These are phyloP conservation scores for Tyrannus savana DNA, from an alignment of 2,113 vertebrate species.

Conservation along the genomic window DNA sequence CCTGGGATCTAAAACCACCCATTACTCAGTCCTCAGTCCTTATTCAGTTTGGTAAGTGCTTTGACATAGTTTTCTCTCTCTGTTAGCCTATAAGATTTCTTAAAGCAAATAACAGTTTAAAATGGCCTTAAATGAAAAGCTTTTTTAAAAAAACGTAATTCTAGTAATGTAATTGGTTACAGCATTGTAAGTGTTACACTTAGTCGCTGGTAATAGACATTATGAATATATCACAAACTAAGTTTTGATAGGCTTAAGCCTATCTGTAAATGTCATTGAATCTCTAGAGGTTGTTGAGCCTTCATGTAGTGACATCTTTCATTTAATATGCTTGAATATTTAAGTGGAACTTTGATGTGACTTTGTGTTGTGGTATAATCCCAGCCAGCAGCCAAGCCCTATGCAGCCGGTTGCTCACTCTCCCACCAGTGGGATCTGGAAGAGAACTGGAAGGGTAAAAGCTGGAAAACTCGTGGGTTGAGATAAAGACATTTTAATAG, in stretches of 20 bases:
- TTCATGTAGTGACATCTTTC: background rate
- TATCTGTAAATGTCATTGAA: background rate
- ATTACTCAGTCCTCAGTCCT: slow-evolving; percentile 74
- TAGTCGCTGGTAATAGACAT: background rate
- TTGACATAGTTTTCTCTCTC: background rate
- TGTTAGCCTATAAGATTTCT: background rate
- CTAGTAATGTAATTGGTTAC: background rate
- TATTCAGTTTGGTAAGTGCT: slow-evolving; percentile 87
- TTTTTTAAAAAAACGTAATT: background rate
- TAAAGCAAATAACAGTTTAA: background rate
- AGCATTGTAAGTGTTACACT: background rate
- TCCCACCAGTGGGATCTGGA: background rate
- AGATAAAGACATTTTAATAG: background rate
- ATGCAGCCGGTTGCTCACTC: background rate
- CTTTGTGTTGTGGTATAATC: background rate
- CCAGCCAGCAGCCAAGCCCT: background rate
- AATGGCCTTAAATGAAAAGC: background rate
- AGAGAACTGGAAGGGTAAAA: background rate
- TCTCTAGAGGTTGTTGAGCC: background rate
- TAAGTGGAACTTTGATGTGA: background rate
- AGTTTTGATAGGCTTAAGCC: background rate
- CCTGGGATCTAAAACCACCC: slow-evolving; percentile 81
- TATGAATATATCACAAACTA: background rate
- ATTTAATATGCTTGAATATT: background rate
- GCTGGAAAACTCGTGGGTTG: background rate